A percentile compares a stretch with the other conserved stretches of the same genome.
These are phyloP conservation scores for Nipponia nippon DNA, from an alignment of 2,113 vertebrate genomes.

Conservation along the genomic window DNA sequence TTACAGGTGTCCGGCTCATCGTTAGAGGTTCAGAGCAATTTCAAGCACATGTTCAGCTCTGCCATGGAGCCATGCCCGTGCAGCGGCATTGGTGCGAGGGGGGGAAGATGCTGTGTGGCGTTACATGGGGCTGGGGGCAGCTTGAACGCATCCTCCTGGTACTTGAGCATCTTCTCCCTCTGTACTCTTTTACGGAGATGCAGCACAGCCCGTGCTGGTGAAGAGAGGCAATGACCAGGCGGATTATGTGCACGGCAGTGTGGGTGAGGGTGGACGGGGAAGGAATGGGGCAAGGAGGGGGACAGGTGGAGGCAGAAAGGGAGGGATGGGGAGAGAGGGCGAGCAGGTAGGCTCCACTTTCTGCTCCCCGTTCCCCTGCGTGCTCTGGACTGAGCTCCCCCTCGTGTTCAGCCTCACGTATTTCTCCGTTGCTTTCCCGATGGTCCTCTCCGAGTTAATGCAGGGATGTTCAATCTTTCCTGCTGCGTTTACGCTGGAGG, in stretches of 20 bases:
- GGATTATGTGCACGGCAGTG: fast-evolving
- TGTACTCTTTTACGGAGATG: fast-evolving
- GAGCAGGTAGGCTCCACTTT: background rate
- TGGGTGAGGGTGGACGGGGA: background rate
- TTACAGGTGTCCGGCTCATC: background rate
- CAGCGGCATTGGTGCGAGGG: fast-evolving
- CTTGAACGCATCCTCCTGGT: fast-evolving
- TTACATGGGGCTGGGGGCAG: fast-evolving
- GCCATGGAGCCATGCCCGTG: fast-evolving
- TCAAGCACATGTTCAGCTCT: background rate
- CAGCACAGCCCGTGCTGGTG: fast-evolving
- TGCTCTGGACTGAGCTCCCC: background rate
- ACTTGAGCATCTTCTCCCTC: fast-evolving
- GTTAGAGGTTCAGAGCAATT: background rate
- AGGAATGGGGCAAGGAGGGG: background rate
- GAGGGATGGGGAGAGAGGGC: background rate
- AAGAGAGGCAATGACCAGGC: fast-evolving
- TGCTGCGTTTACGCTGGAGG: fast-evolving
- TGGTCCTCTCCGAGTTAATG: background rate
- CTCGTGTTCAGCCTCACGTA: background rate
- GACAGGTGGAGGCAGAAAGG: background rate
- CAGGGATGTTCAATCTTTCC: background rate
- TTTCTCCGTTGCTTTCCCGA: background rate
- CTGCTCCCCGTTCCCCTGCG: background rate
- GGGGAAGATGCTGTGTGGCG: background rate